These are phyloP conservation scores for Nannobrachium achirus DNA, from an alignment of 2,113 vertebrate genomes.

Conservation along the genomic window DNA sequence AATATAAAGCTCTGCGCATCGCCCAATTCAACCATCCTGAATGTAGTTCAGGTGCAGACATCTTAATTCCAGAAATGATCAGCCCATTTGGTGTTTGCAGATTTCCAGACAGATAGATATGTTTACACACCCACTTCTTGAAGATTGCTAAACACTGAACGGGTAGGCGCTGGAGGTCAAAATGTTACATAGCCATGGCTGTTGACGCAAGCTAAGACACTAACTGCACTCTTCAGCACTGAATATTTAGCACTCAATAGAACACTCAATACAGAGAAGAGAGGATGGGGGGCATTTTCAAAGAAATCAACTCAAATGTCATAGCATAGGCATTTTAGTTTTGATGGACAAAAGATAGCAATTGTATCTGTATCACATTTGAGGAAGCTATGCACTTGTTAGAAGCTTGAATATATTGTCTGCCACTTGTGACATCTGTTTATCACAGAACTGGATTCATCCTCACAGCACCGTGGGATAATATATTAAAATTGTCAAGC, in stretches of 20 bases:
- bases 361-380: constrained; percentile 22
- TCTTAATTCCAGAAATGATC: constrained; percentile 39
- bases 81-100: constrained; percentile 11
- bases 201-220: constrained; percentile 45
- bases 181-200: constrained; percentile 34
- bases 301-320: constrained; percentile 24
- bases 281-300: constrained; percentile 28
- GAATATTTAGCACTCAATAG: constrained; percentile 42
- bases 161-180: constrained; percentile 29
- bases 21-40: constrained; percentile 36
- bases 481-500: constrained; percentile 18
- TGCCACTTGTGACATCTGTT: constrained; percentile 29
- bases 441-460: constrained; percentile 46
- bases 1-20: constrained; percentile 30
- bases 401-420: constrained; percentile 36
- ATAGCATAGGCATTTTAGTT: neutral
- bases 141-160: constrained; percentile 47
- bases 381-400: constrained; percentile 38
- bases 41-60: constrained; percentile 35
- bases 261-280: constrained; percentile 41
- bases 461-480: constrained; percentile 57
- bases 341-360: constrained; percentile 15
- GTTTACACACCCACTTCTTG: constrained; percentile 47
- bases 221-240: constrained; percentile 23
- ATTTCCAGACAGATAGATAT: constrained; percentile 13